Evolutionary conservation across 1,140 invertebrate genomes (phyloP).

Genomic region (Heliconius hermathena): DNA sequence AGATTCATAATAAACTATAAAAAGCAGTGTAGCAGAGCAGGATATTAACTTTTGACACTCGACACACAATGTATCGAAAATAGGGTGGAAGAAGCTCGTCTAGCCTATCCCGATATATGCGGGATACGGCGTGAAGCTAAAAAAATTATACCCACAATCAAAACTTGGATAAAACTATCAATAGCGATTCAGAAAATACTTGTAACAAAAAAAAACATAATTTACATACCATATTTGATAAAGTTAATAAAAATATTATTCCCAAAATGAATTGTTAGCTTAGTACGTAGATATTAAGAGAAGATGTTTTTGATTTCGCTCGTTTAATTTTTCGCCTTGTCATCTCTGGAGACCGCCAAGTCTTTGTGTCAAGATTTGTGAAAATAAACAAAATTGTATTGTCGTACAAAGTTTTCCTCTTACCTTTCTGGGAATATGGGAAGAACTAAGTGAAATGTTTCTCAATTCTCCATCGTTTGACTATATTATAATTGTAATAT

Average conservation of each 20-base stretch:
- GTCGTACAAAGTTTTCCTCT: neutral
- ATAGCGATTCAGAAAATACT: too few species aligned
- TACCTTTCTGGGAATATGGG: neutral
- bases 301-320: constrained; percentile 5
- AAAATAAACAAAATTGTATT: constrained; percentile 4
- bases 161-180: too few species aligned
- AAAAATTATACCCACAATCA: too few species aligned
- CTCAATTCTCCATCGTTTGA: too few species aligned
- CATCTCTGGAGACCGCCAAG: neutral
- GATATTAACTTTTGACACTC: too few species aligned
- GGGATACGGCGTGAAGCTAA: neutral
- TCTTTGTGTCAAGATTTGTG: constrained; percentile 6
- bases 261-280: neutral
- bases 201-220: too few species aligned
- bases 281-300: neutral
- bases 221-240: neutral
- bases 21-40: too few species aligned
- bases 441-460: neutral
- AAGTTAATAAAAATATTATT: neutral
- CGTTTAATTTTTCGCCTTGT: neutral
- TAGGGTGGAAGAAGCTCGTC: neutral
- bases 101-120: neutral
- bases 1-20: too few species aligned
- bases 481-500: neutral
- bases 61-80: too few species aligned